These are phyloP conservation scores for Gobiocypris rarus DNA, from an alignment of 2,113 vertebrate genomes.

Conservation along the genomic window DNA sequence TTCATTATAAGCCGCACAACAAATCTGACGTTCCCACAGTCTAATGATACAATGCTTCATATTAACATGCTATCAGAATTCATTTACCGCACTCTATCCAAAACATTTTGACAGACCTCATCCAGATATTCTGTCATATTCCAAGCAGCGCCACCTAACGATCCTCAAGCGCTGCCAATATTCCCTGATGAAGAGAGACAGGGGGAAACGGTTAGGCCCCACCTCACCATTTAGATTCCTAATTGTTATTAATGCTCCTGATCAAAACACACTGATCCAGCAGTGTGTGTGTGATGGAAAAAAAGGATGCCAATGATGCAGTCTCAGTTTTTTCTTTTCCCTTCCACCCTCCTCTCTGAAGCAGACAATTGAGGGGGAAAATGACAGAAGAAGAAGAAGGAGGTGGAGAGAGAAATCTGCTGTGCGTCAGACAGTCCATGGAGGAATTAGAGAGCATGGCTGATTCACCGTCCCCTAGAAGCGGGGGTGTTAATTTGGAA, in stretches of 20 bases:
- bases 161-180: constrained; percentile 53
- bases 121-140: constrained; percentile 34
- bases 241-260: constrained; percentile 78
- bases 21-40: constrained; percentile 12
- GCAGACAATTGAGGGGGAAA: constrained; percentile 72
- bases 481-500: constrained; percentile 80
- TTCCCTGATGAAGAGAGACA: constrained; percentile 58
- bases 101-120: constrained; percentile 46
- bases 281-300: constrained; percentile 20
- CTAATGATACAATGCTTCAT: constrained; percentile 25
- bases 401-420: constrained; percentile 69
- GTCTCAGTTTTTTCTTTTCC: constrained; percentile 51
- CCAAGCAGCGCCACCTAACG: constrained; percentile 48
- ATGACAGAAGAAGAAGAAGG: constrained; percentile 52
- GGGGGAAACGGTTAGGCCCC: constrained; percentile 48
- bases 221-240: constrained; percentile 69
- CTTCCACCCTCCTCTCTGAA: constrained; percentile 64
- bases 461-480: constrained; percentile 78
- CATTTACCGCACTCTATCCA: neutral
- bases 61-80: constrained; percentile 42
- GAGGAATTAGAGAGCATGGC: constrained; percentile 77
- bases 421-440: constrained; percentile 71
- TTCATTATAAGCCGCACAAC: constrained; percentile 36
- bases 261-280: constrained; percentile 69
- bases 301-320: constrained; percentile 70